phyloP scores from a whole-genome alignment of 2,113 vertebrate genomes.

The Clarias gariepinus region DNA sequence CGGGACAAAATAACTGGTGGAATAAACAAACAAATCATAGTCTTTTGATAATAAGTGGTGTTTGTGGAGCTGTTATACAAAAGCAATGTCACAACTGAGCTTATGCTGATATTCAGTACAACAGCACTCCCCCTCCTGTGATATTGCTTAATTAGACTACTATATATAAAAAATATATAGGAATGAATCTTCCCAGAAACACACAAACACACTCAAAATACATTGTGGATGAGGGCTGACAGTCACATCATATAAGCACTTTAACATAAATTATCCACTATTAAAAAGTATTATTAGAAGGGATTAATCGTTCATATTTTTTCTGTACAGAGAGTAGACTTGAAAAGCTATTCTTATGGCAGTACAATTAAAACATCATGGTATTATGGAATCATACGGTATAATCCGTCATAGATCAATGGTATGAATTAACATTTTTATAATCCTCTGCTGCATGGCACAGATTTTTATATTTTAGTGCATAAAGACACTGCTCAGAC shows the following conservation, averaged over 20 bases:
- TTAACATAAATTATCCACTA: neutral
- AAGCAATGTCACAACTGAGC: too few species aligned
- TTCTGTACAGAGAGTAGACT: neutral
- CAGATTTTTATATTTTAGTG: conserved; percentile 1
- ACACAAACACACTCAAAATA: too few species aligned
- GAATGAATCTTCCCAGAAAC: too few species aligned
- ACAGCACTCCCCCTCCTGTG: too few species aligned
- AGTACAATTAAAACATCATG: neutral
- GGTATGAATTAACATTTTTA: neutral
- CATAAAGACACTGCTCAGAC: neutral
- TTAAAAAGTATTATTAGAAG: neutral
- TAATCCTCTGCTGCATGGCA: neutral
- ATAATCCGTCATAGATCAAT: neutral
- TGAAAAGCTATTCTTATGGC: neutral
- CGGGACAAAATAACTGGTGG: too few species aligned
- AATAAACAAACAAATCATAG: too few species aligned
- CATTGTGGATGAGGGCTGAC: neutral
- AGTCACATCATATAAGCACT: neutral
- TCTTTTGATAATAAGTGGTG: too few species aligned
- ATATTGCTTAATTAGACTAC: too few species aligned
- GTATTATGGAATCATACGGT: conserved; percentile 11
- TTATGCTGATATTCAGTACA: too few species aligned
- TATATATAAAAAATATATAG: too few species aligned
- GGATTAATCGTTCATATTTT: neutral
- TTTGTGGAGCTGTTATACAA: too few species aligned